These are phyloP conservation scores for Eidolon dupreanum DNA, from an alignment of 2,797 vertebrate genomes.

Conservation along the genomic window DNA sequence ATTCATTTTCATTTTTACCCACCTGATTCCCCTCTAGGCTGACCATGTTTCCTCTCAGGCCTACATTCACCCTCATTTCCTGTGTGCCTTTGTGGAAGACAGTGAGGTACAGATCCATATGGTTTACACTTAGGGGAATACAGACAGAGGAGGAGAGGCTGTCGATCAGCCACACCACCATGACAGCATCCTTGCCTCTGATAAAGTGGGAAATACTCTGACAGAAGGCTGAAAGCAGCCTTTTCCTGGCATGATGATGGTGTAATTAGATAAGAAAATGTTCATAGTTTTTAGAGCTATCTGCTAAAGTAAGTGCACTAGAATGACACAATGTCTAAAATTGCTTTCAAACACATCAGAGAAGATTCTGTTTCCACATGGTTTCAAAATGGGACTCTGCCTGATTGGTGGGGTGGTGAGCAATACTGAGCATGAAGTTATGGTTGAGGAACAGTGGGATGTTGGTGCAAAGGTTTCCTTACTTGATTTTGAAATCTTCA, in stretches of 20 bases:
- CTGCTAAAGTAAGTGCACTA: too few species aligned
- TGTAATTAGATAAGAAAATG: too few species aligned
- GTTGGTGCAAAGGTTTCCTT: neutral
- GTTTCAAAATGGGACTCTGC: neutral
- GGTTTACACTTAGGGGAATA: neutral
- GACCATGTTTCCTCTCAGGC: neutral
- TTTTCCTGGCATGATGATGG: neutral
- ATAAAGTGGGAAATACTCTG: neutral
- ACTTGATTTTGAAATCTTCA: neutral
- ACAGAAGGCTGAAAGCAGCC: neutral
- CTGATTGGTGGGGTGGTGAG: neutral
- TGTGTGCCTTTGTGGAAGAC: neutral
- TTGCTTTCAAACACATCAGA: too few species aligned
- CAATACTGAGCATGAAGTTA: neutral
- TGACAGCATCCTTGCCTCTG: neutral
- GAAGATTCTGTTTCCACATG: fast-evolving
- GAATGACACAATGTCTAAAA: too few species aligned
- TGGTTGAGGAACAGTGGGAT: neutral
- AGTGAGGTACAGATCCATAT: neutral
- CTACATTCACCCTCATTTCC: fast-evolving
- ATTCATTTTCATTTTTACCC: neutral
- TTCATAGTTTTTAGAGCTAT: too few species aligned
- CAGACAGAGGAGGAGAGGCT: neutral
- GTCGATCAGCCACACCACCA: fast-evolving
- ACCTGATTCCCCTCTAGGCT: neutral